Evolutionary conservation across 2,113 vertebrate species (phyloP), one percentile per base, ranked within the genome.

Genomic region (Telmatochromis sp.): DNA sequence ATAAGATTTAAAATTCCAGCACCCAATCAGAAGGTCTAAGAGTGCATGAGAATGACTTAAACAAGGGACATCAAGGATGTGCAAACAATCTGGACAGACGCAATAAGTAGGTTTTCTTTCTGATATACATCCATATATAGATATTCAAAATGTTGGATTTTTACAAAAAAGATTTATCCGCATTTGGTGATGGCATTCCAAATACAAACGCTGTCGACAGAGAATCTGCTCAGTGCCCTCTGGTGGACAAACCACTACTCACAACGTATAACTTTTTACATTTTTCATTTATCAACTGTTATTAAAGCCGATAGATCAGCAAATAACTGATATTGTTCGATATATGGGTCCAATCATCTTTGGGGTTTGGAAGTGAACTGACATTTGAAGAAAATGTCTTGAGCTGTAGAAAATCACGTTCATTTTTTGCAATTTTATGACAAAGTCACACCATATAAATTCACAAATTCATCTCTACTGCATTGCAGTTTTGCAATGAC

Each of bases 131-230:
- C 9, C 31, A 65, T 65, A 37, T n/a, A 37, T 63, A 63, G 3
- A 35, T 65, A 7, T 12, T n/a, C 31, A 63, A 63, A 65, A 5
- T n/a, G 1, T 37, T 65, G 19, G 10, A 37, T 37, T 65, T 65
- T 37, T 3, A 1, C 1, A n/a, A 11, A n/a, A 37, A 12, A 21
- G 60, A 37, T n/a, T 65, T 37, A 37, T 65, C 19, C 1, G 2
- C 6, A 65, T 37, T 65, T 37, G 33, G 10, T 37, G 33, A 37
- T 65, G 21, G 21, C 4, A 7, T 73, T 73, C 12, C 13, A 26
- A 45, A 26, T 26, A 45, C 0, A 0, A 71, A 71, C 1, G 9
- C 0, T 47, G 68, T 47, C 14, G 3, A 7, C 42, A 28, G 71
- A 28, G 71, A 75, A 75, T 17, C 14, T 50, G 71, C 42, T 50